Conservation (phyloP, 2,797 vertebrate genomes). For the Cynopterus sphinx region DNA sequence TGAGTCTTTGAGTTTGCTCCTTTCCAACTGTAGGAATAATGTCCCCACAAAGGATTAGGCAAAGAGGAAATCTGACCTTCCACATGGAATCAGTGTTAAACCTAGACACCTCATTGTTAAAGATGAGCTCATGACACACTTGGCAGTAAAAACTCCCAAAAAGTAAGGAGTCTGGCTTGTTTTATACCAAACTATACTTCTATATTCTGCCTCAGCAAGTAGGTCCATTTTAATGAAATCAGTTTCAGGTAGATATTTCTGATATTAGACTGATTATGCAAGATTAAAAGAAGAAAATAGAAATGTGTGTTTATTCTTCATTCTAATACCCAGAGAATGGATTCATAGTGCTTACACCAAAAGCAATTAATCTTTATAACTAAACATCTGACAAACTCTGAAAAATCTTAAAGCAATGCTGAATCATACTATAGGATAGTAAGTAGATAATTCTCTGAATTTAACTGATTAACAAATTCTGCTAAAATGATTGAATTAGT, state of each 20-base stretch:
- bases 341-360: conserved; percentile 11
- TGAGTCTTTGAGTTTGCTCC: not conserved
- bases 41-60: not conserved
- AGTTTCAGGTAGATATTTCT: conserved; percentile 49
- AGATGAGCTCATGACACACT: not conserved
- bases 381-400: not conserved
- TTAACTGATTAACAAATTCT: not conserved
- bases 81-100: not conserved
- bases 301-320: not conserved
- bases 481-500: not conserved
- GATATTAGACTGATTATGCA: not conserved
- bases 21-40: not conserved
- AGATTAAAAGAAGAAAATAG: not conserved
- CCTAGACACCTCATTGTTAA: not conserved
- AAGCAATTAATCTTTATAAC: not conserved
- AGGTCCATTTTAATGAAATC: conserved; percentile 46
- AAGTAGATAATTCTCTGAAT: not conserved
- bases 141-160: not conserved
- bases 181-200: not conserved
- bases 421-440: not conserved
- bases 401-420: not conserved
- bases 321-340: not conserved
- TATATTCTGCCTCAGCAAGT: not conserved
- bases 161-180: not conserved
- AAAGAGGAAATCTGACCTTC: not conserved